Percentiles rank a stretch among this genome's conserved stretches.
These are phyloP conservation scores for Oreochromis mossambicus DNA, from an alignment of 2,797 vertebrate genomes.

Conservation along the genomic window DNA sequence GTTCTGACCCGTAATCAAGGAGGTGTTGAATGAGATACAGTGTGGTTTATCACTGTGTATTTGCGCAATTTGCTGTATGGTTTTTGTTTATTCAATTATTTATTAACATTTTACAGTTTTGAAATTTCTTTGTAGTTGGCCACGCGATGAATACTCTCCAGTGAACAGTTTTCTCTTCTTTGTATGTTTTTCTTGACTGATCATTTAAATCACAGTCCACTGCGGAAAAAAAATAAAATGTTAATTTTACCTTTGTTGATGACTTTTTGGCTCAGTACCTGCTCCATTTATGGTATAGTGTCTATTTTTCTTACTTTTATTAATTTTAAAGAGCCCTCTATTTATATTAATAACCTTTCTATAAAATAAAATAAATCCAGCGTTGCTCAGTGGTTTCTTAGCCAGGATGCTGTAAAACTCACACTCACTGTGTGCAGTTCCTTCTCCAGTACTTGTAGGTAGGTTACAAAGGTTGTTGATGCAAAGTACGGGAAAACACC, in stretches of 20 bases:
- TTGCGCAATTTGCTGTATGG: neutral
- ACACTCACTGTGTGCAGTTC: neutral
- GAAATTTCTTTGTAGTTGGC: neutral
- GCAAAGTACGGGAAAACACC: neutral
- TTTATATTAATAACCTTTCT: neutral
- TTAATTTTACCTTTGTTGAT: neutral
- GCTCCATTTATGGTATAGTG: neutral
- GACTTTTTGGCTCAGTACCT: neutral
- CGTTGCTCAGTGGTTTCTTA: neutral
- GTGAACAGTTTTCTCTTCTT: neutral
- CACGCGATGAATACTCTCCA: rapidly evolving
- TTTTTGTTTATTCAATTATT: neutral
- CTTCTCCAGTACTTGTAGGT: neutral
- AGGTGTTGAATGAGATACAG: neutral
- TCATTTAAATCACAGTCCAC: neutral
- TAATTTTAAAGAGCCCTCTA: neutral
- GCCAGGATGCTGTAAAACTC: neutral
- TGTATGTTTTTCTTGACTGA: neutral
- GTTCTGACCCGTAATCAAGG: neutral
- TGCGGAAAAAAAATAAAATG: neutral
- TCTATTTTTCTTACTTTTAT: neutral
- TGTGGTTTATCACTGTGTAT: neutral
- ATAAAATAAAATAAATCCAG: neutral
- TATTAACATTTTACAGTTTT: neutral
- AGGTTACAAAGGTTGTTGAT: neutral